Evolutionary conservation across 2,797 vertebrate species (phyloP).

Genomic region (Enteromius trimaculatus): DNA sequence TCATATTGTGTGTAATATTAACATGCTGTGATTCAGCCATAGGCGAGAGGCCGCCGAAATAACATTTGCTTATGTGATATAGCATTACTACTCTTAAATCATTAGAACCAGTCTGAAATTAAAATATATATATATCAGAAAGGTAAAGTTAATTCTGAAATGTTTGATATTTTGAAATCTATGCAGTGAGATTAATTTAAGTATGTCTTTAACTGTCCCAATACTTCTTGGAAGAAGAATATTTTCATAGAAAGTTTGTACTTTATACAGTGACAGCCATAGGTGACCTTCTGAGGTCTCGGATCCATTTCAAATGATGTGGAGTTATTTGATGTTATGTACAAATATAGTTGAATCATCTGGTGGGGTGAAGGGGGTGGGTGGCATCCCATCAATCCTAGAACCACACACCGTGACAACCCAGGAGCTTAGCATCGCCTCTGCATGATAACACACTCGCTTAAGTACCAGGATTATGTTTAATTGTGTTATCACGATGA

Average conservation of each 20-base stretch:
- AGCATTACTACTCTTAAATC: not conserved
- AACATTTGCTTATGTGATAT: not conserved
- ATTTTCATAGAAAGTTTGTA: not conserved
- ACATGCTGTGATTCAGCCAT: not conserved
- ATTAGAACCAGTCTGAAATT: not conserved
- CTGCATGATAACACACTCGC: conserved; percentile 58
- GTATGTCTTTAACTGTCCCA: not conserved
- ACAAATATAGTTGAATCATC: conserved; percentile 31
- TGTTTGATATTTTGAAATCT: not conserved
- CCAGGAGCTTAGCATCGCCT: conserved; percentile 64
- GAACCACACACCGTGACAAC: conserved; percentile 73
- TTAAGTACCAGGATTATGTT: conserved; percentile 71
- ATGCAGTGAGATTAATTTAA: not conserved
- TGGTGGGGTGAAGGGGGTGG: conserved; percentile 34
- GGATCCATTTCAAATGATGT: not conserved
- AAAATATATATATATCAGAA: not conserved
- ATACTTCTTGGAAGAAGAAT: not conserved
- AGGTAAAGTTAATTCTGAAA: not conserved
- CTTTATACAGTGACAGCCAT: conserved; percentile 24
- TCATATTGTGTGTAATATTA: not conserved
- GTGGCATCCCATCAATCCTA: conserved; percentile 63
- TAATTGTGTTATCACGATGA: conserved; percentile 76
- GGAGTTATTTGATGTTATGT: not conserved
- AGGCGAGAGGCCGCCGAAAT: not conserved
- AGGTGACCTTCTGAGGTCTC: conserved; percentile 22